Base-by-base conservation (phyloP, 2,797 vertebrate genomes). In the Thunnus albacares region DNA sequence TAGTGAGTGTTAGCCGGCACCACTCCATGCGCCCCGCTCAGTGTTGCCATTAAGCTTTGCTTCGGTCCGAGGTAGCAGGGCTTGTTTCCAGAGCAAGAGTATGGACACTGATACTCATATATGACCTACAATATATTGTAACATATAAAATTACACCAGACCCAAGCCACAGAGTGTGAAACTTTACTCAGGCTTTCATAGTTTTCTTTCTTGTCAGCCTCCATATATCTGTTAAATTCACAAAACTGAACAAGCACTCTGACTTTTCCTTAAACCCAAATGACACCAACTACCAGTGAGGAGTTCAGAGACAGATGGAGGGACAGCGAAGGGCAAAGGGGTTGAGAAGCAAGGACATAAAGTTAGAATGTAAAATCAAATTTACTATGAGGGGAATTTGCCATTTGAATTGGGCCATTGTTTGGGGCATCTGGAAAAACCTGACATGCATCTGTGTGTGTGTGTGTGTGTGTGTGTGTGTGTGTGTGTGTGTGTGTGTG, bases 381-480 rank as follows among this genome's bases (percentile, higher is more conserved):
- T 88, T 87, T 72, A 63, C 49, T 22, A 62, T 43, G 24, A 51
- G 73, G 77, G 72, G 76, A 33, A 56, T 77, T 81, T 75, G 71
- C 84, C 84, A 86, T 30, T 30, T 90, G 89, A 92, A 86, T 76
- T 67, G 62, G 83, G 66, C 41, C 66, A 82, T 91, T 90, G 93
- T 92, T 82, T 41, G 52, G 76, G 77, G 80, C 78, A 89, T 86
- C 84, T 92, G 91, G 87, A 89, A 87, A 89, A 85, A 71, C 75
- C 70, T 80, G 75, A 85, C 80, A 70, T 75, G 71, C 72, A 78
- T 87, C 45, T 84, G 62, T 84, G 69, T 41, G 22, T 47, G 45
- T 47, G 15, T 17, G 45, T 47, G 45, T 47, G 45, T 18, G 15
- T 17, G 45, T 47, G 45, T 24, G 24, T 18, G 15, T 49, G 45